Evolutionary conservation across 2,113 vertebrate genomes (phyloP).

Genomic region (Potamarius usumacintae): DNA sequence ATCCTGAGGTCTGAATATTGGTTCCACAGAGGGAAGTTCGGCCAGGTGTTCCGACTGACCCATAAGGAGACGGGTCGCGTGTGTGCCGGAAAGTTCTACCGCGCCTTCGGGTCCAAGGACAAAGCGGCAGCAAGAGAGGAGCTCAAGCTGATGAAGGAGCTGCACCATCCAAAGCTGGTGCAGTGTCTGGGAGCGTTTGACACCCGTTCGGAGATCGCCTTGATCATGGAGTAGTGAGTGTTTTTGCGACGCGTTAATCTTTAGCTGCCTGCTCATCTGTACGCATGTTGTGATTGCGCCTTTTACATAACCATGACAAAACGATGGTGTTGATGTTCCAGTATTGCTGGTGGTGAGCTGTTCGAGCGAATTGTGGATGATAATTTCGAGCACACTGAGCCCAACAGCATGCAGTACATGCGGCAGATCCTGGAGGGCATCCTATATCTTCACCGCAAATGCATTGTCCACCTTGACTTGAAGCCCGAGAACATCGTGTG

Average conservation of each 20-base stretch:
- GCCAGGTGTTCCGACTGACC: conserved; percentile 76
- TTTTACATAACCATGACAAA: background rate
- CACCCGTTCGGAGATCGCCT: conserved; percentile 68
- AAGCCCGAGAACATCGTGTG: conserved; percentile 89
- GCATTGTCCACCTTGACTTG: conserved; percentile 81
- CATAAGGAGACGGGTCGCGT: conserved; percentile 75
- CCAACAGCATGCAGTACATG: conserved; percentile 79
- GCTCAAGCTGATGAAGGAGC: conserved; percentile 81
- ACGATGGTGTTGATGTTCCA: conserved; percentile 45
- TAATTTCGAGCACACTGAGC: conserved; percentile 84
- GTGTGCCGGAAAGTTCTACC: conserved; percentile 82
- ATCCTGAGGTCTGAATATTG: background rate
- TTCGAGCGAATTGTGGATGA: conserved; percentile 83
- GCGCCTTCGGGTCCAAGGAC: conserved; percentile 66
- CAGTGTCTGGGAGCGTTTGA: conserved; percentile 81
- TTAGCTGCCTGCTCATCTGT: background rate
- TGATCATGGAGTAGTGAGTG: conserved; percentile 89
- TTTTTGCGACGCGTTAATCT: background rate
- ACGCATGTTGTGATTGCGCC: background rate
- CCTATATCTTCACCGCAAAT: conserved; percentile 79
- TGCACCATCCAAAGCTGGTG: conserved; percentile 81
- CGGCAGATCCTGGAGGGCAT: conserved; percentile 85
- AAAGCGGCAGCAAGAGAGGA: conserved; percentile 69
- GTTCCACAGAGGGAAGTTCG: conserved; percentile 79
- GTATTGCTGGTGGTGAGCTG: conserved; percentile 83